These are phyloP conservation scores for Drosophila burlai DNA, from an alignment of 1,140 invertebrate species.

Conservation along the genomic window DNA sequence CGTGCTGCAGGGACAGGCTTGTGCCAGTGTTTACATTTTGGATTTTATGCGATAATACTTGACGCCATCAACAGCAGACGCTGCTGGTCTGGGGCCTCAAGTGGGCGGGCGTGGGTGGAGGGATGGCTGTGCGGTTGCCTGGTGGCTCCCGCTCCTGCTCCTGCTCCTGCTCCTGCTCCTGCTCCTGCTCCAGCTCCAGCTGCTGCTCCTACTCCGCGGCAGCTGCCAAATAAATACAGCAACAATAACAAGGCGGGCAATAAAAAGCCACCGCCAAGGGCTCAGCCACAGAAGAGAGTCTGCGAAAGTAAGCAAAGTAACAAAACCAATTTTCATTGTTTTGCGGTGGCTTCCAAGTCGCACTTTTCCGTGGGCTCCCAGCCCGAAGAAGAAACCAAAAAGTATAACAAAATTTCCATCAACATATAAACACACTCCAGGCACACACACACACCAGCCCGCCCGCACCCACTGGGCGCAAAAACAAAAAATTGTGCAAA, in stretches of 20 bases:
- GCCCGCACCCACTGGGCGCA: background rate
- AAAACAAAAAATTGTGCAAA: constrained; percentile 56
- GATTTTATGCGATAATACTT: constrained; percentile 81
- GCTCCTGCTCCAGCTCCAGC: background rate
- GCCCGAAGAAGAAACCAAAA: constrained; percentile 58
- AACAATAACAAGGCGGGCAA: constrained; percentile 73
- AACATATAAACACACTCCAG: constrained; percentile 36
- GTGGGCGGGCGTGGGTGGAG: background rate
- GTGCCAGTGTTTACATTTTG: constrained; percentile 77
- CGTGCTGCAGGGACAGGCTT: constrained; percentile 57
- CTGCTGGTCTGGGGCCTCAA: constrained; percentile 6
- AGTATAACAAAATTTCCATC: constrained; percentile 75
- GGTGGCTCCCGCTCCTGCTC: constrained; percentile 6
- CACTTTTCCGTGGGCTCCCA: constrained; percentile 20
- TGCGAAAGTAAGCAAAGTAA: constrained; percentile 69
- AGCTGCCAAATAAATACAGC: constrained; percentile 77
- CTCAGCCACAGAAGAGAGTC: constrained; percentile 35
- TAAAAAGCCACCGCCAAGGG: constrained; percentile 75
- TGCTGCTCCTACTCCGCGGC: constrained; percentile 10
- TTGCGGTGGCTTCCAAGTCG: constrained; percentile 64
- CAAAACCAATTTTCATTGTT: constrained; percentile 84
- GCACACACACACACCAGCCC: background rate
- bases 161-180: background rate
- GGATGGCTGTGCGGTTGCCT: constrained; percentile 1
- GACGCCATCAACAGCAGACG: constrained; percentile 63